These are phyloP conservation scores for Myotis vivesi DNA, from an alignment of 2,797 vertebrate genomes.

Conservation along the genomic window DNA sequence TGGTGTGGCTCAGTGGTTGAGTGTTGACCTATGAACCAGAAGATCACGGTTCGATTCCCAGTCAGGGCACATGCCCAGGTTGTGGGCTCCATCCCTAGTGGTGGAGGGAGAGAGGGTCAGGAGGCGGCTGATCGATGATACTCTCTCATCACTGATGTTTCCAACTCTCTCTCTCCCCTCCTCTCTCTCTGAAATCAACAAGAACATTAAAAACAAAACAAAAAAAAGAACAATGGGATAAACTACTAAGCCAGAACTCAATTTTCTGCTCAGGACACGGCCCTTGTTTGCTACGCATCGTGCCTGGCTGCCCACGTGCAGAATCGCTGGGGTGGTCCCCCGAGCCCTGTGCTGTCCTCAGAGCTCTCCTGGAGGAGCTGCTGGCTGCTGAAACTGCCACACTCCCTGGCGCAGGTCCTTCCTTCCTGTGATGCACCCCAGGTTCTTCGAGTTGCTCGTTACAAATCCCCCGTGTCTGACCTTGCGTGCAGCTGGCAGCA, in stretches of 20 bases:
- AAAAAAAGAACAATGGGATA: not conserved
- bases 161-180: too few species aligned
- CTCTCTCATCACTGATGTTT: too few species aligned
- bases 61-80: too few species aligned
- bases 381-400: not conserved
- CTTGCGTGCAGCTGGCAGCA: not conserved
- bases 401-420: not conserved
- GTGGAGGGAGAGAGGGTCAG: too few species aligned
- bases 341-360: not conserved
- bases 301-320: not conserved
- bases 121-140: too few species aligned
- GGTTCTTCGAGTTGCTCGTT: not conserved
- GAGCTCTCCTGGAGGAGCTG: not conserved
- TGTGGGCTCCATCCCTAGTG: too few species aligned
- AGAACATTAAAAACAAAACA: too few species aligned
- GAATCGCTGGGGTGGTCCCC: not conserved
- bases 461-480: constrained; percentile 33
- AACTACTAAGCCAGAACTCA: not conserved
- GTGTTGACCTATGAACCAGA: too few species aligned
- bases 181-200: too few species aligned
- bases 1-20: too few species aligned
- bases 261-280: not conserved
- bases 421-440: not conserved
- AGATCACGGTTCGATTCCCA: too few species aligned
- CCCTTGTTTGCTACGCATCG: not conserved